phyloP scores from a whole-genome alignment of 1,140 invertebrate species.

The Tetramorium parvispinum region DNA sequence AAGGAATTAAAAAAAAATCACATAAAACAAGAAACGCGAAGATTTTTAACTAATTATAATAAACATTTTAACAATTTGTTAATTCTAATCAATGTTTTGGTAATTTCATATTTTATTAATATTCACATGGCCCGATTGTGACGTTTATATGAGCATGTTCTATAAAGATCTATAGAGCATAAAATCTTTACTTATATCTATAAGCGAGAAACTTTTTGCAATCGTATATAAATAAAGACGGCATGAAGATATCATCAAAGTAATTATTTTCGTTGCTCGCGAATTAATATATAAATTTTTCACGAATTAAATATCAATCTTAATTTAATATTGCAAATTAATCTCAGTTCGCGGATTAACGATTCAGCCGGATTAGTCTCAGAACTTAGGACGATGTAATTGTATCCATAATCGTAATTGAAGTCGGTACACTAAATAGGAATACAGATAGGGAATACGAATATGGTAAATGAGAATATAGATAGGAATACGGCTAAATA shows the following conservation, averaged over 20 bases:
- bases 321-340: too few species aligned
- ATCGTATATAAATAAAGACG: background rate
- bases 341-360: background rate
- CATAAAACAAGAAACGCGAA: too few species aligned
- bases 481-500: background rate
- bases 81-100: too few species aligned
- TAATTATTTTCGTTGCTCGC: background rate
- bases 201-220: too few species aligned
- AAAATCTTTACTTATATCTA: too few species aligned
- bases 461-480: background rate
- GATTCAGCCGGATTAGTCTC: background rate
- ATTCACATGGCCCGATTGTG: too few species aligned
- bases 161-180: too few species aligned
- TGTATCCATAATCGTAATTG: background rate
- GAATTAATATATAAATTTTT: background rate
- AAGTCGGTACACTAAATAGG: background rate
- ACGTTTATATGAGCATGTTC: too few species aligned
- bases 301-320: background rate
- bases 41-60: too few species aligned
- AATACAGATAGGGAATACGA: background rate
- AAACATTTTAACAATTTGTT: too few species aligned
- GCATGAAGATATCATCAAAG: background rate
- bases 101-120: too few species aligned
- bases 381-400: background rate
- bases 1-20: too few species aligned